phyloP scores from a whole-genome alignment of 2,113 vertebrate genomes.

The Carlito syrichta region DNA sequence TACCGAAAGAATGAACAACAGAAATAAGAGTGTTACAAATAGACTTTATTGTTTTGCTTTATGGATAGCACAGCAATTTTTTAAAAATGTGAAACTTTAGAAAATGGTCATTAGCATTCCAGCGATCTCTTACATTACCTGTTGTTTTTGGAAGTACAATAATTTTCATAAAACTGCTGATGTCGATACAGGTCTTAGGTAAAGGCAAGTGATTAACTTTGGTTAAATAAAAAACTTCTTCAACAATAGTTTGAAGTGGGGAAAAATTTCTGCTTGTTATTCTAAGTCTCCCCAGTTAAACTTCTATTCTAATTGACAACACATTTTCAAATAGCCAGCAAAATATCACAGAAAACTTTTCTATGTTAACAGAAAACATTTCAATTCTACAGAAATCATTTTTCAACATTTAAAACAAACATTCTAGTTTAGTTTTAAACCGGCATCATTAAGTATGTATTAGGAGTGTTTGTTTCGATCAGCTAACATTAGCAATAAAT shows the following conservation, averaged over 20 bases:
- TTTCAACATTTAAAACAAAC: conserved; percentile 45
- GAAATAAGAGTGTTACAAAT: conserved; percentile 25
- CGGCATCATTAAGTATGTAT: conserved; percentile 60
- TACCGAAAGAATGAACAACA: not conserved
- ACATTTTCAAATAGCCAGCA: conserved; percentile 1
- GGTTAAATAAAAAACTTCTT: conserved; percentile 74
- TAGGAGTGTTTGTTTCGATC: conserved; percentile 76
- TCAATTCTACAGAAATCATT: conserved; percentile 50
- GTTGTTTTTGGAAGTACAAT: not conserved
- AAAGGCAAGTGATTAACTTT: conserved; percentile 33
- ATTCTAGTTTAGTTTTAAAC: conserved; percentile 71
- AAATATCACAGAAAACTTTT: conserved; percentile 26
- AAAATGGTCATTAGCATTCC: not conserved
- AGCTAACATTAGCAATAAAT: conserved; percentile 57
- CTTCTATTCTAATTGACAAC: conserved; percentile 61
- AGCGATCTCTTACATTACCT: conserved; percentile 16
- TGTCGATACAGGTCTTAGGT: not conserved
- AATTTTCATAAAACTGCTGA: not conserved
- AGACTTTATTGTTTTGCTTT: conserved; percentile 39
- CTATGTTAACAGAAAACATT: conserved; percentile 58
- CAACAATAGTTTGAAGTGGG: conserved; percentile 63
- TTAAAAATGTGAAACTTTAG: not conserved
- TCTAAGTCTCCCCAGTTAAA: conserved; percentile 64
- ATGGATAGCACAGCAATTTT: not conserved
- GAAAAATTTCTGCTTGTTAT: conserved; percentile 47